Base-by-base conservation (phyloP, 2,797 vertebrate species). In the Thripadectes ignobilis region DNA sequence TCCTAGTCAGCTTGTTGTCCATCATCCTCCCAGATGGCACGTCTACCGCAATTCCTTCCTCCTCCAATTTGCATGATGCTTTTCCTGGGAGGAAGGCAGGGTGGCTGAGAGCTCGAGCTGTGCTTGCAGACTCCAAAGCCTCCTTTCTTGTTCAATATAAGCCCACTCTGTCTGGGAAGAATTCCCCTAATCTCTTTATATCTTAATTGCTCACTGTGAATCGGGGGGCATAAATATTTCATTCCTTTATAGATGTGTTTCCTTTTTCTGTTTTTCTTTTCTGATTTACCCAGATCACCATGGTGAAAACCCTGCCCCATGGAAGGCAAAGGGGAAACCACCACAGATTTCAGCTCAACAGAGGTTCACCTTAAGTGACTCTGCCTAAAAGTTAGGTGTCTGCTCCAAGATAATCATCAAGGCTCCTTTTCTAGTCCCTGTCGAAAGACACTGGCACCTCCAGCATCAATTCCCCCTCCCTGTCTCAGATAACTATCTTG, bases 1-100 rank as follows among this genome's bases (percentile, higher is more conserved):
- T 95, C 94, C 94, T 92, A 80, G 96, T 92, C 93, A 96, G 93
- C 90, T 95, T 86, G 85, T 82, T 97, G 95, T 95, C 95, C 95
- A 96, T 96, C 96, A 92, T 94, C 77, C 63, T 94, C 93, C 81
- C 90, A 93, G 96, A 96, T 96, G 96, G 96, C 88, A 90, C 11
- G 94, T 96, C 94, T 95, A 36, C 94, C 94, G 83, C 86, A 1
- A 63, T 94, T 90, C 92, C 95, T 95, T 90, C 93, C 93, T 92
- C 71, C 90, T 89, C 26, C 79, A 55, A 95, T 93, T 94, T 92
- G 93, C 89, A 86, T 93, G 80, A 82, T 86, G 93, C 89, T 79
- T 77, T 88, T 95, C 88, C 79, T 79, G 88, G 45, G 94, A 96
- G 91, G 58, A 34, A 85, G 72, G 89, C 76, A 78, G 89, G 69